Evolutionary conservation across 2,888 invertebrate genomes (phyloP).

Genomic region (Hyalella azteca): DNA sequence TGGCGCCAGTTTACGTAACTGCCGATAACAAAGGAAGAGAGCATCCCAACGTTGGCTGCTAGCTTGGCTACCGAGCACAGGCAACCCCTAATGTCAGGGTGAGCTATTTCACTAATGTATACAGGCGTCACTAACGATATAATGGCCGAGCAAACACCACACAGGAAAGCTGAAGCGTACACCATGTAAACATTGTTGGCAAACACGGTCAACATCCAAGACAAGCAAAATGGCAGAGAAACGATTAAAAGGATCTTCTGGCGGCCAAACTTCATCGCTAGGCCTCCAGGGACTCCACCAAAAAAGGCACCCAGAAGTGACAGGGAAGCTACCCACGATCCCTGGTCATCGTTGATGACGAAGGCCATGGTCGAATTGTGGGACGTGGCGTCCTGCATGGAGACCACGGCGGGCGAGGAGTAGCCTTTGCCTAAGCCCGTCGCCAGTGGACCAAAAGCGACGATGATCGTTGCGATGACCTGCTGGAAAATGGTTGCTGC

Average conservation of each 20-base stretch:
- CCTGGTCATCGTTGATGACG: constrained; percentile 70
- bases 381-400: constrained; percentile 64
- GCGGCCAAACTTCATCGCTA: constrained; percentile 77
- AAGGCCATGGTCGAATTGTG: constrained; percentile 58
- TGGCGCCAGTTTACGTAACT: constrained; percentile 84
- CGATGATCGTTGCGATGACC: constrained; percentile 78
- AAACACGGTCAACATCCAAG: constrained; percentile 82
- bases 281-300: constrained; percentile 78
- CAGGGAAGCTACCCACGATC: constrained; percentile 84
- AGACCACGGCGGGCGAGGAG: constrained; percentile 81
- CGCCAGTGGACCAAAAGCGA: constrained; percentile 79
- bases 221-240: constrained; percentile 76
- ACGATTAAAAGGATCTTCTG: constrained; percentile 74
- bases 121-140: constrained; percentile 79
- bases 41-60: constrained; percentile 82
- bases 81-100: constrained; percentile 83
- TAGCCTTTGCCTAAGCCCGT: constrained; percentile 82
- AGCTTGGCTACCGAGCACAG: constrained; percentile 86
- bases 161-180: constrained; percentile 82
- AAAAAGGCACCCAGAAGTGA: constrained; percentile 80
- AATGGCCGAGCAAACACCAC: constrained; percentile 81
- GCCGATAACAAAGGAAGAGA: constrained; percentile 82
- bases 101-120: constrained; percentile 89
- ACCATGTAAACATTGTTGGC: constrained; percentile 79
- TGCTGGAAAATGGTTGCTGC: too few species aligned